phyloP scores from a whole-genome alignment of 1,140 invertebrate genomes.

The Maconellicoccus hirsutus region DNA sequence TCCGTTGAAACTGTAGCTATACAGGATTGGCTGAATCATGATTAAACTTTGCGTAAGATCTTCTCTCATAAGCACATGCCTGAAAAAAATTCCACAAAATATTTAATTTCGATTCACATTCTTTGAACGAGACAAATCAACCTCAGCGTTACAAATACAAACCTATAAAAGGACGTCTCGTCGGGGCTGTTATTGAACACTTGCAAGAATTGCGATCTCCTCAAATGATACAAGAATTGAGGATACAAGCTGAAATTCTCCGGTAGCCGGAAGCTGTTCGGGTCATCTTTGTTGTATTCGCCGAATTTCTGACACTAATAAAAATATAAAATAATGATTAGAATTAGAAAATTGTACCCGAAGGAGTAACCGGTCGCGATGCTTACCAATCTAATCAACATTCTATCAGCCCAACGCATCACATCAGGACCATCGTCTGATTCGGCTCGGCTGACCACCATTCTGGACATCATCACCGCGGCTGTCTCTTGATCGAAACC shows the following conservation, averaged over 20 bases:
- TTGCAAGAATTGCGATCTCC: slow-evolving; percentile 97
- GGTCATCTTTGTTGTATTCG: slow-evolving; percentile 95
- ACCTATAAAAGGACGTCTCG: slow-evolving; percentile 98
- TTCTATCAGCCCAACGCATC: slow-evolving; percentile 94
- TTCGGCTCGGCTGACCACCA: slow-evolving; percentile 92
- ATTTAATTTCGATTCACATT: no score
- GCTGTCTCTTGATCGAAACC: slow-evolving; percentile 97
- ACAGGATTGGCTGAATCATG: slow-evolving; percentile 99
- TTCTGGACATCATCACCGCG: slow-evolving; percentile 91
- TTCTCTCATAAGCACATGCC: slow-evolving; percentile 94
- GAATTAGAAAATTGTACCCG: background rate
- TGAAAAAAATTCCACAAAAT: slow-evolving; percentile 36
- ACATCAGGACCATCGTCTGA: slow-evolving; percentile 94
- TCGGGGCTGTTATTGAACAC: slow-evolving; percentile 99
- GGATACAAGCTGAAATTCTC: slow-evolving; percentile 98
- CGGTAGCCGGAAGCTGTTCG: slow-evolving; percentile 85
- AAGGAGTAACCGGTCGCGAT: background rate
- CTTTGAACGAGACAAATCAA: no score
- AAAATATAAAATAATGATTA: background rate
- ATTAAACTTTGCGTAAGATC: slow-evolving; percentile 94
- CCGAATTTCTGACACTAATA: slow-evolving; percentile 96
- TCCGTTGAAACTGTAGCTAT: slow-evolving; percentile 96
- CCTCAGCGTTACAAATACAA: slow-evolving; percentile 26
- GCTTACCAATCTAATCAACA: slow-evolving; percentile 86
- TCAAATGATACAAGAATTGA: slow-evolving; percentile 98